phyloP scores from a whole-genome alignment of 2,113 vertebrate species.

The Gymnobelideus leadbeateri region DNA sequence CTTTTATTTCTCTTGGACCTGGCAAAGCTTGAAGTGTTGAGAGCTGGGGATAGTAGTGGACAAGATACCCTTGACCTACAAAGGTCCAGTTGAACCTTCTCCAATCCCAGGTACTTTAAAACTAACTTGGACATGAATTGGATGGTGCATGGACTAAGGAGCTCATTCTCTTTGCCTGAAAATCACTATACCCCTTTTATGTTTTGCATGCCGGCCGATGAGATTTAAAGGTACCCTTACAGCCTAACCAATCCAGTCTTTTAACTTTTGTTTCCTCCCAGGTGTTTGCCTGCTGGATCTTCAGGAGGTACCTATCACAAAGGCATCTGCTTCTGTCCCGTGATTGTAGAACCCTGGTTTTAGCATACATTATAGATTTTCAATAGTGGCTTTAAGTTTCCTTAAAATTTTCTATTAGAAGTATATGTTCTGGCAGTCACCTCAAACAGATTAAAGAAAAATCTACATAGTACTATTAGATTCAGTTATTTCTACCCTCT shows the following conservation, averaged over 20 bases:
- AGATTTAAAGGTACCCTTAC: neutral
- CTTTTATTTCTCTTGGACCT: neutral
- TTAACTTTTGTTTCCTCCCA: neutral
- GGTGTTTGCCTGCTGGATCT: neutral
- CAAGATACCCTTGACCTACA: neutral
- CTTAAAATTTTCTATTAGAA: neutral
- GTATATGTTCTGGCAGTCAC: slow-evolving; percentile 15
- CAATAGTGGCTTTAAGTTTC: neutral
- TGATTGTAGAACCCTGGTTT: neutral
- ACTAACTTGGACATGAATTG: neutral
- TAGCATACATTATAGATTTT: neutral
- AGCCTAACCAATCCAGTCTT: neutral
- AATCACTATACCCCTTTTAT: neutral
- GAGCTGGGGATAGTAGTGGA: neutral
- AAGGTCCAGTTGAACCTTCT: neutral
- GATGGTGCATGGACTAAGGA: neutral
- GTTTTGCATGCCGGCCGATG: neutral
- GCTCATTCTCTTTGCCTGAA: neutral
- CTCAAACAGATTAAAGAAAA: slow-evolving; percentile 44
- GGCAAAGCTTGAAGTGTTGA: neutral
- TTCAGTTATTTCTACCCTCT: neutral
- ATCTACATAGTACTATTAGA: neutral
- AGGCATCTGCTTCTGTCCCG: neutral
- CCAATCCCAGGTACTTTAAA: neutral
- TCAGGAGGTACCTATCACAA: neutral